Evolutionary conservation across 2,888 invertebrate genomes (phyloP), one percentile per base, ranked within the genome.

Genomic region (Cylloceria caligata): DNA sequence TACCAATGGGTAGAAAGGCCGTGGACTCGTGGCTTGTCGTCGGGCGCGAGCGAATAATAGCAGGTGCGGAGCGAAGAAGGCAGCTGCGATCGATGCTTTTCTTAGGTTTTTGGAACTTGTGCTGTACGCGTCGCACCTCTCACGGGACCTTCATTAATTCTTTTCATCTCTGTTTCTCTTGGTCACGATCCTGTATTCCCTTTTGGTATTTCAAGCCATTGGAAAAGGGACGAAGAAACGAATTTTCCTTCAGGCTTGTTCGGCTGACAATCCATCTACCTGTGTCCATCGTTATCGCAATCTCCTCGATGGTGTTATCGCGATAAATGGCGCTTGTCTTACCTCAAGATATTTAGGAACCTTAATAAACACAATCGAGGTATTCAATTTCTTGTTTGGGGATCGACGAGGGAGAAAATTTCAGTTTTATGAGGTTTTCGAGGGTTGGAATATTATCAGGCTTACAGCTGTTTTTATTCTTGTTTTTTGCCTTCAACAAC

Each of bases 61-160:
- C 92, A 92, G 92, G 92, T 92, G 92, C 90, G 87, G 86, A 88
- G 89, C 89, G 90, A 89, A 87, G 86, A 84, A 87, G 90, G 90
- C 91, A 91, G 91, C 91, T 91, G 92, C 90, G 90, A 90, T 90
- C 91, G 89, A 89, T 90, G 89, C 87, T 90, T 88, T 89, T 90
- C 91, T 91, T 88, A 89, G 89, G 88, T 90, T 90, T 91, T 91
- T 89, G 88, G 89, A 87, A 88, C 87, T 89, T 78, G 73, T 81
- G 77, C 76, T 39, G 85, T 86, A 74, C 86, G 81, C 79, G 84
- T 83, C 84, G 85, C 86, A 80, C 85, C 78, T 84, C 81, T 82
- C 76, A 62, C 77, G 69, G 68, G 67, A 72, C 83, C 83, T 69
- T 79, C 55, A 13, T 64, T 83, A 81, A 73, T 75, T 55, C 74